A percentile compares a stretch with the other conserved stretches of the same genome.
phyloP scores from a whole-genome alignment of 1,140 invertebrate genomes.

The Conopomorpha cramerella region DNA sequence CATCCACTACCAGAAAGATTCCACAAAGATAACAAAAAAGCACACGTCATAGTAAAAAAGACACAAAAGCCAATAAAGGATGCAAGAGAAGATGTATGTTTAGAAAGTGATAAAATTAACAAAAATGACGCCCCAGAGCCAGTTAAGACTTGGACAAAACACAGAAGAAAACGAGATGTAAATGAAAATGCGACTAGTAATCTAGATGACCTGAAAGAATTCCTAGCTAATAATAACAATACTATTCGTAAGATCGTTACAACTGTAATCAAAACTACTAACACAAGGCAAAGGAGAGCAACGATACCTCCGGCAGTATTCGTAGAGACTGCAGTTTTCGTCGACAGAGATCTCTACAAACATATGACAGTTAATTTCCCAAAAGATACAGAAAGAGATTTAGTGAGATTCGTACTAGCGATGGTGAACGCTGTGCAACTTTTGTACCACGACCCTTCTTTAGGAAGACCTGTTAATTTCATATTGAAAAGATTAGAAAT shows the following conservation, averaged over 20 bases:
- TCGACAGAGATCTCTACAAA: slow-evolving; percentile 77
- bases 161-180: slow-evolving; percentile 45
- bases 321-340: slow-evolving; percentile 84
- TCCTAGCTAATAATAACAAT: slow-evolving; percentile 46
- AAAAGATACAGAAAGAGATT: slow-evolving; percentile 74
- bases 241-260: no score
- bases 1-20: slow-evolving; percentile 68
- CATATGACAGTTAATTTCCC: slow-evolving; percentile 81
- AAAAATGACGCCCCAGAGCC: no score
- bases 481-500: slow-evolving; percentile 78
- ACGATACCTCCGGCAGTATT: slow-evolving; percentile 65
- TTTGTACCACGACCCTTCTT: slow-evolving; percentile 78
- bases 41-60: slow-evolving; percentile 45
- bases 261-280: no score
- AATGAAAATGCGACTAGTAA: slow-evolving; percentile 10
- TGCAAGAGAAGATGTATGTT: slow-evolving; percentile 15
- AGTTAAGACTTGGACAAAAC: slow-evolving; percentile 37
- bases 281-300: slow-evolving; percentile 40
- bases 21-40: slow-evolving; percentile 28
- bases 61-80: slow-evolving; percentile 6
- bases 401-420: slow-evolving; percentile 79
- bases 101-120: slow-evolving; percentile 24
- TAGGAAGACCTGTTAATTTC: slow-evolving; percentile 75
- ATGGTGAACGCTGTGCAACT: slow-evolving; percentile 75
- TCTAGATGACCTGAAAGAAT: slow-evolving; percentile 39